phyloP scores from a whole-genome alignment of 2,797 vertebrate genomes.

The Lateolabrax maculatus region DNA sequence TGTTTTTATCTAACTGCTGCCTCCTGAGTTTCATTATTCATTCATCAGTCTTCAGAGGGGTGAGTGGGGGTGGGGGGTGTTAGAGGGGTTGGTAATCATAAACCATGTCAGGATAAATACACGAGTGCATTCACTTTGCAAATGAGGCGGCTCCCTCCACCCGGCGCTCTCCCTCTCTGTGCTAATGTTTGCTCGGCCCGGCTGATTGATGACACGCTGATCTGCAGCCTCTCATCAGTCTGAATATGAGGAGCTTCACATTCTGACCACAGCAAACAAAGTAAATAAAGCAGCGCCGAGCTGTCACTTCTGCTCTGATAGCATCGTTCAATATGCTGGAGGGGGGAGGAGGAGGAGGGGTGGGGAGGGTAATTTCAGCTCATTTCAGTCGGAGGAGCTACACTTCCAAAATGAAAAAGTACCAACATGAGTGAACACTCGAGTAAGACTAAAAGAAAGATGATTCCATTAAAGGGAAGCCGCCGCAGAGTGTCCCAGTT shows the following conservation, averaged over 20 bases:
- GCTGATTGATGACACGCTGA: conserved; percentile 84
- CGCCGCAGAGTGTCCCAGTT: not conserved
- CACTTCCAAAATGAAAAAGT: conserved; percentile 50
- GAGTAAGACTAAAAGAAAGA: conserved; percentile 13
- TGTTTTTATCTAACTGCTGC: conserved; percentile 73
- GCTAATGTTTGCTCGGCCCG: conserved; percentile 79
- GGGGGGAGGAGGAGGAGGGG: not conserved
- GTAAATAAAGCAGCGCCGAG: conserved; percentile 77
- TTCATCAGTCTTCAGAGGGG: conserved; percentile 85
- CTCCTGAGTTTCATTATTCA: conserved; percentile 87
- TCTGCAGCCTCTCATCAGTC: conserved; percentile 79
- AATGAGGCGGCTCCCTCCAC: conserved; percentile 73
- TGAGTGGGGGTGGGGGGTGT: conserved; percentile 34
- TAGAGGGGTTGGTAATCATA: conserved; percentile 83
- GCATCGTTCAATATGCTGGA: conserved; percentile 72
- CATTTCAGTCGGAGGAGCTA: conserved; percentile 54
- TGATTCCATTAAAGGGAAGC: conserved; percentile 6
- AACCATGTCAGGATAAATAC: conserved; percentile 91
- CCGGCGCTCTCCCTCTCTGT: conserved; percentile 49
- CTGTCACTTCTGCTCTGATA: conserved; percentile 74
- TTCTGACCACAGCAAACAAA: conserved; percentile 79
- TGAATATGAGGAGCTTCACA: conserved; percentile 78
- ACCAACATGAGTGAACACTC: conserved; percentile 32
- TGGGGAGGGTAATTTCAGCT: conserved; percentile 57
- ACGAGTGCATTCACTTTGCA: conserved; percentile 84